A percentile compares a stretch with the other conserved stretches of the same genome.
Conservation (phyloP, 2,888 invertebrate species). For the Andrena bucephala region DNA sequence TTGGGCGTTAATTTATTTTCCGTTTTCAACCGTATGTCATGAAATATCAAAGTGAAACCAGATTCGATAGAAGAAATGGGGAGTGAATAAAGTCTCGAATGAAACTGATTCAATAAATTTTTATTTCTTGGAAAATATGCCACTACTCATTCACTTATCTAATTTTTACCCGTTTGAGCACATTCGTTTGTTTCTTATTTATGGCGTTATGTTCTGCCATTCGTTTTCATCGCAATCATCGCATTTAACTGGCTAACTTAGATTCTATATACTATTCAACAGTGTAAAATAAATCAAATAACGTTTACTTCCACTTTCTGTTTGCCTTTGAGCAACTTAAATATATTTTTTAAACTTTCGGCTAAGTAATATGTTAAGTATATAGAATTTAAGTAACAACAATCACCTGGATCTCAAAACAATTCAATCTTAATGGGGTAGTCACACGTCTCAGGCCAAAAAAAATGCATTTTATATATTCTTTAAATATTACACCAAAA, state of each 20-base stretch:
- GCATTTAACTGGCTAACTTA: neutral
- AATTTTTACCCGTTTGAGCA: neutral
- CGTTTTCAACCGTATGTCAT: neutral
- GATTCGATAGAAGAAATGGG: neutral
- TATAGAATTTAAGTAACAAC: constrained; percentile 1
- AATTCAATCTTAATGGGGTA: neutral
- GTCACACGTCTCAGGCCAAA: too few species aligned
- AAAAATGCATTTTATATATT: too few species aligned
- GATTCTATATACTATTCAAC: neutral
- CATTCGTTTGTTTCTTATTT: neutral
- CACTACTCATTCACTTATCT: neutral
- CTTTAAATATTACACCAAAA: too few species aligned
- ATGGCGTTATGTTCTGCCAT: neutral
- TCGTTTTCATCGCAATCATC: neutral
- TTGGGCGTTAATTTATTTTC: neutral
- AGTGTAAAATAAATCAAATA: neutral
- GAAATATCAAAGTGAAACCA: neutral
- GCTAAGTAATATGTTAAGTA: neutral
- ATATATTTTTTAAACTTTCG: neutral
- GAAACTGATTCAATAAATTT: neutral
- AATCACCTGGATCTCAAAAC: neutral
- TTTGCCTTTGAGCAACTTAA: neutral
- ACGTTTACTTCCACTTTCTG: neutral
- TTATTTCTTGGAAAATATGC: neutral
- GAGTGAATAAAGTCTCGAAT: neutral